Evolutionary conservation across 2,797 vertebrate species (phyloP).

Genomic region (Hemitrygon akajei): DNA sequence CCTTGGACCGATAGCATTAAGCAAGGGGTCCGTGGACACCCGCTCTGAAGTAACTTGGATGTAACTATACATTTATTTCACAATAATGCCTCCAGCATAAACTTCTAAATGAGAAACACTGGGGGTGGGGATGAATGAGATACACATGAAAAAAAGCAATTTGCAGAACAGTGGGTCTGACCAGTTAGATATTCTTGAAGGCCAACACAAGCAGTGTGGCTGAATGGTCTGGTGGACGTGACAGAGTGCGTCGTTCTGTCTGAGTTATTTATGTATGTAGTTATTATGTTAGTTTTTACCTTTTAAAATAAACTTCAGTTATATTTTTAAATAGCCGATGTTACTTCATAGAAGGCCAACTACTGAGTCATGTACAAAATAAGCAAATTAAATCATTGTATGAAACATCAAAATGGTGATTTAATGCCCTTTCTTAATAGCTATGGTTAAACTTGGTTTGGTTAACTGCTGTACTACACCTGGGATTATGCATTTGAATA

Average conservation of each 20-base stretch:
- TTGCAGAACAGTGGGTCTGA: background rate
- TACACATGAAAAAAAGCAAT: background rate
- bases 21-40: too few relatives aligned
- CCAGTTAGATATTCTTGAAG: background rate
- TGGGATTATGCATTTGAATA: background rate
- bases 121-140: background rate
- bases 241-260: background rate
- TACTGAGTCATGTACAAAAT: background rate
- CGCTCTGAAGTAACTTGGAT: background rate
- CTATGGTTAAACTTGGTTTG: background rate
- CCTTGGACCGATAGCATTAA: too few relatives aligned
- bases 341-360: background rate
- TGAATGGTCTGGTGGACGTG: background rate
- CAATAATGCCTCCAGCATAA: background rate
- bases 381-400: background rate
- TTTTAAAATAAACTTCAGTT: background rate
- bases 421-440: background rate
- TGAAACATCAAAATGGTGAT: background rate
- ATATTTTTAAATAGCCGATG: background rate
- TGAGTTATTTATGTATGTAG: background rate
- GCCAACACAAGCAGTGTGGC: background rate
- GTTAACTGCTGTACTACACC: background rate
- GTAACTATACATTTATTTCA: slow-evolving; percentile 8
- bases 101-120: background rate
- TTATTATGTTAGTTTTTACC: background rate